These are phyloP conservation scores for Aphidoletes aphidimyza DNA, from an alignment of 2,888 invertebrate genomes.

Conservation along the genomic window DNA sequence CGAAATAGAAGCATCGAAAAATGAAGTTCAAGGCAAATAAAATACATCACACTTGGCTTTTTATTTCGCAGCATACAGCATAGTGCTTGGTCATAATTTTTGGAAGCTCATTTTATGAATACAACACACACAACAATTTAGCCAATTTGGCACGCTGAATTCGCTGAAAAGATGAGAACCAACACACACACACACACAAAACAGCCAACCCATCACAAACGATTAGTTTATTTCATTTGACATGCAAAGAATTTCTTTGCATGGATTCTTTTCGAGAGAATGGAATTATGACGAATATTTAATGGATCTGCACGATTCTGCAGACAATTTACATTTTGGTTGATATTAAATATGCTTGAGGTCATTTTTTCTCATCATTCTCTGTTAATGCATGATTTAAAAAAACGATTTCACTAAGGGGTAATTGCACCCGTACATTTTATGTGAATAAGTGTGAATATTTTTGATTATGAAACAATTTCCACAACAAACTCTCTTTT, in stretches of 20 bases:
- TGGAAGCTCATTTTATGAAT: not conserved
- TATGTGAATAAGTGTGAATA: too few species aligned
- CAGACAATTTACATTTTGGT: not conserved
- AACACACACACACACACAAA: too few species aligned
- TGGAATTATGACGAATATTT: not conserved
- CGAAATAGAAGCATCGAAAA: not conserved
- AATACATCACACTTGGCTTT: not conserved
- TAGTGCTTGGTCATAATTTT: not conserved
- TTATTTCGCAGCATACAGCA: not conserved
- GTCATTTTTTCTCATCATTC: not conserved
- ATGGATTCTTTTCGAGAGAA: not conserved
- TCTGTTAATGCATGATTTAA: too few species aligned
- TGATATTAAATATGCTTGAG: not conserved
- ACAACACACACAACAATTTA: not conserved
- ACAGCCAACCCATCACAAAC: not conserved
- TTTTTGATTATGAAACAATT: too few species aligned
- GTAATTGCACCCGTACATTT: too few species aligned
- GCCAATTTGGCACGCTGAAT: not conserved
- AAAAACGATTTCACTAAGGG: too few species aligned
- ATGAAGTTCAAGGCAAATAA: conserved; percentile 47
- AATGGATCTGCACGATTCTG: not conserved
- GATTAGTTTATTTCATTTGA: not conserved
- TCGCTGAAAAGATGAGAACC: not conserved
- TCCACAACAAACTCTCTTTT: too few species aligned
- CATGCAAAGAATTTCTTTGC: not conserved